Evolutionary conservation across 1,140 invertebrate genomes (phyloP).

Genomic region (Camponotus pennsylvanicus): DNA sequence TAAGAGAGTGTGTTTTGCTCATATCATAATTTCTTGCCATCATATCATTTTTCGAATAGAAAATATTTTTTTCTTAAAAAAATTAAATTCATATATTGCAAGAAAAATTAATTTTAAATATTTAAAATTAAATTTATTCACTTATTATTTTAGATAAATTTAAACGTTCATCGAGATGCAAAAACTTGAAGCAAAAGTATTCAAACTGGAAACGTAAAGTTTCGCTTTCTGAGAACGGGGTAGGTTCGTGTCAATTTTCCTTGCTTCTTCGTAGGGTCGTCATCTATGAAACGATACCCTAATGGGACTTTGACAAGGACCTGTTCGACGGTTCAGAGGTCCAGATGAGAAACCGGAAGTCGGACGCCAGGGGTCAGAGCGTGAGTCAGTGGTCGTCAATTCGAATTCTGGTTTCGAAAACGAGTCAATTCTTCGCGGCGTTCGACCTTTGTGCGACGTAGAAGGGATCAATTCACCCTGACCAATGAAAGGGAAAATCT

Average conservation of each 20-base stretch:
- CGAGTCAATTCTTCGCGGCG: constrained; percentile 61
- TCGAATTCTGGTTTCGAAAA: constrained; percentile 46
- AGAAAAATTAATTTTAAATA: not conserved
- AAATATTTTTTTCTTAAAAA: constrained; percentile 4
- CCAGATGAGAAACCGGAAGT: constrained; percentile 80
- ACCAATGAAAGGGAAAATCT: constrained; percentile 64
- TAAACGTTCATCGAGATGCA: too few relatives aligned
- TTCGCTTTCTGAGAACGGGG: not conserved
- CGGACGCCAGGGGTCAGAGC: constrained; percentile 73
- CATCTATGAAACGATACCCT: constrained; percentile 71
- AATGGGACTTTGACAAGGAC: constrained; percentile 75
- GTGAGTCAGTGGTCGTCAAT: constrained; percentile 76
- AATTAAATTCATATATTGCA: not conserved
- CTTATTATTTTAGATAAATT: not conserved
- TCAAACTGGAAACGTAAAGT: constrained; percentile 32
- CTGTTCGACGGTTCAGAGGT: constrained; percentile 80
- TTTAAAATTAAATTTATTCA: not conserved
- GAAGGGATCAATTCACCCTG: constrained; percentile 67
- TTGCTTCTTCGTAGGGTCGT: constrained; percentile 48
- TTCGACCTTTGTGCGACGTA: constrained; percentile 68
- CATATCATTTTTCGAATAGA: not conserved
- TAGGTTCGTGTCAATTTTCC: constrained; percentile 43
- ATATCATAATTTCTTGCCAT: not conserved
- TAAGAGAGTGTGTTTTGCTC: not conserved
- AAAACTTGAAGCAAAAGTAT: not conserved